Conservation (phyloP, 2,113 vertebrate genomes). For the Nicator chloris region DNA sequence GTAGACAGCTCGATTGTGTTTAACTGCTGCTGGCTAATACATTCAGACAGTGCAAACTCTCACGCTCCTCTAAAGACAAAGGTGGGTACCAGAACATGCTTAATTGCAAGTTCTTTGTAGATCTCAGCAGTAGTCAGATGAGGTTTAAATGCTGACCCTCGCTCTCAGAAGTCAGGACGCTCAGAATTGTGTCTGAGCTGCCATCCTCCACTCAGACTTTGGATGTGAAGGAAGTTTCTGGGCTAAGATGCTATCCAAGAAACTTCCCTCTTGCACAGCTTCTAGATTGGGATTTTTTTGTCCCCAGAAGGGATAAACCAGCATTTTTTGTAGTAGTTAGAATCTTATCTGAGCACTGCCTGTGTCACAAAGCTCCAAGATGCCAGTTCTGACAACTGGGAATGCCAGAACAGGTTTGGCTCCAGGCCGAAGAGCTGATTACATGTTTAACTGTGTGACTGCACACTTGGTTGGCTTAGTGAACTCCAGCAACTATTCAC, state of each 20-base stretch:
- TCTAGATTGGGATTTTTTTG: background rate
- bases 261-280: background rate
- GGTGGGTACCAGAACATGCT: background rate
- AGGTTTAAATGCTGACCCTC: background rate
- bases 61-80: background rate
- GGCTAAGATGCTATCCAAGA: background rate
- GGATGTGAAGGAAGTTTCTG: background rate
- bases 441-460: background rate
- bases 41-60: slow-evolving; percentile 1
- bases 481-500: background rate
- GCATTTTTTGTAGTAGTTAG: background rate
- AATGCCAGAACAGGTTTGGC: background rate
- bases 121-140: background rate
- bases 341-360: background rate
- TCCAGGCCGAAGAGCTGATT: background rate
- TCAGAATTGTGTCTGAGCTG: background rate
- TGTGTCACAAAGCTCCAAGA: background rate
- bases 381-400: background rate
- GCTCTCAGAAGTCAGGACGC: background rate
- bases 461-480: background rate
- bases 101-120: background rate
- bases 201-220: background rate
- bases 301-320: background rate
- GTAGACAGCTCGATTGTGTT: slow-evolving; percentile 19
- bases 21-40: slow-evolving; percentile 7